Evolutionary conservation across 2,113 vertebrate genomes (phyloP), one percentile per base, ranked within the genome.

Genomic region (Caranx melampygus): DNA sequence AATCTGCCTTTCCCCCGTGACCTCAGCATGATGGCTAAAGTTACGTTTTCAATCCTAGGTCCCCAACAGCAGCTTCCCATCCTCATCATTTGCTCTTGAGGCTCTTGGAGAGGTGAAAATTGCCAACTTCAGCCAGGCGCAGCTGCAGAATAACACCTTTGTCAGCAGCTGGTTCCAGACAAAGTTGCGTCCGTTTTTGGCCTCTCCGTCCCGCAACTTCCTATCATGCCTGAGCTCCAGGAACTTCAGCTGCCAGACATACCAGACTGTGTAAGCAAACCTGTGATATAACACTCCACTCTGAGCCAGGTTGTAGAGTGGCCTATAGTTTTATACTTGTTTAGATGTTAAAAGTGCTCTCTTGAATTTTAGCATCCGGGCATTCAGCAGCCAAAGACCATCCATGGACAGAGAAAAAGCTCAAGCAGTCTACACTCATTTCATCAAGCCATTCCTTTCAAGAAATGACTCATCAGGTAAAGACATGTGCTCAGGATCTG

Each of bases 241-340:
- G 58, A 79, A 86, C 74, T 89, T 93, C 81, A 93, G 87, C 78
- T 92, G 91, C 67, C 31, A 60, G 1, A 83, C 82, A 1, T 93
- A 90, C 81, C 88, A 85, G 37, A 69, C 49, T 66, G 83, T 89
- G 90, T 92, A 92, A 86, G 90, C 63, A 58, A 58, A 35, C 14
- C 3, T 45, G 10, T 26, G 21, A 65, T 34, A 34, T 3, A 16
- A 20, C 55, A 21, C 47, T 61, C 44, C 63, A 20, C 5, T n/a
- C 2, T 47, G 7, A 44, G 55, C 2, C 34, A 13, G 15, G 64
- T 2, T 21, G 54, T 31, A 26, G 60, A 65, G 34, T 54, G 14
- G 42, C 13, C n/a, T 26, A 35, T 51, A 47, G 15, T 42, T 81
- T n/a, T 35, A 5, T 33, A 11, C 18, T 42, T 34, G 45, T 37